Evolutionary conservation across 2,888 invertebrate species (phyloP), one percentile per base, ranked within the genome.

Genomic region (Anticlea derivata): DNA sequence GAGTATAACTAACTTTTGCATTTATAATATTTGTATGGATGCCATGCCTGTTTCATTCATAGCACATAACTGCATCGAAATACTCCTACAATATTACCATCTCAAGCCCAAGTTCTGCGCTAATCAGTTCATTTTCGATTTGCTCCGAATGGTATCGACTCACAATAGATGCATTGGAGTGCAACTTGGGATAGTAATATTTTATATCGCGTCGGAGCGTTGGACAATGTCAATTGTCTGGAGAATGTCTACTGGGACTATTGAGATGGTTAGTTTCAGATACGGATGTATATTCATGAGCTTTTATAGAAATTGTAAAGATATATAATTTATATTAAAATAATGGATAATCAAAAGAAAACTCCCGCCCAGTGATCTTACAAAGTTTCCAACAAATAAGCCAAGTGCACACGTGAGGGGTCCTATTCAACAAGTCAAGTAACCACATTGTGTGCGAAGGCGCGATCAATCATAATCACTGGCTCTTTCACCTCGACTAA

Each of bases 381-480:
- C 27, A 44, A 63, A 75, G 73, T 79, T 81, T 68, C 70, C 61
- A 70, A 78, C 76, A 80, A 84, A 83, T 78, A 78, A 78, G 66
- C 60, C 63, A 63, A 71, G 70, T 74, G 75, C 80, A 81, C 86
- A 86, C 82, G 76, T 81, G 77, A 83, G 78, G 75, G 75, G 70
- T 65, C 61, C 79, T 75, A 82, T 86, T 86, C 86, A 87, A 85
- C 86, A 87, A 88, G 87, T 87, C 83, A 78, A 75, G 71, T 63
- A 62, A 69, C 75, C 73, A 74, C 78, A 80, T 83, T 83, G 85
- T 85, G 74, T 68, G 73, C 70, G 65, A 64, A 59, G 57, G 60
- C 66, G 61, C 82, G 75, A 91, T 91, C 89, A 86, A 90, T 91
- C 90, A 91, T 88, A 91, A 89, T 89, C 86, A 88, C 77, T 64